A percentile compares a stretch with the other conserved stretches of the same genome.
phyloP scores from a whole-genome alignment of 2,113 vertebrate species.

The Hemiprocne comata region DNA sequence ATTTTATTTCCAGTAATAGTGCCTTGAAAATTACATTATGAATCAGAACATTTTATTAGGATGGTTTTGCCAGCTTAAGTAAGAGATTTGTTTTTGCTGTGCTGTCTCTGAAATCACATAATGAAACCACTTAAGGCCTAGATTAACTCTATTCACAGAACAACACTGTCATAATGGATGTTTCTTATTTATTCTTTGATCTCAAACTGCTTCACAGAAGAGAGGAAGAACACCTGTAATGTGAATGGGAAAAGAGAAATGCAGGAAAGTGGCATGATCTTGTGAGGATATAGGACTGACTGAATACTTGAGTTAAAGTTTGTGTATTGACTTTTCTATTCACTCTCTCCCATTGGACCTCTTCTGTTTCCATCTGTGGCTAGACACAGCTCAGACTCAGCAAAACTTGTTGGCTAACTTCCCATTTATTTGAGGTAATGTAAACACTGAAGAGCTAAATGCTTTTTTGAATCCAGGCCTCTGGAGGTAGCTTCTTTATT shows the following conservation, averaged over 20 bases:
- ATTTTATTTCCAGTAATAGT: background rate
- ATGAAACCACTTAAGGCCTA: background rate
- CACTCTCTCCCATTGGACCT: background rate
- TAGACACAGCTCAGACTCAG: background rate
- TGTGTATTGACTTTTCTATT: background rate
- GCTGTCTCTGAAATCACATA: background rate
- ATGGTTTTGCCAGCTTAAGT: background rate
- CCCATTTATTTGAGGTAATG: background rate
- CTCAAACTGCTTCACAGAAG: background rate
- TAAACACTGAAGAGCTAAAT: background rate
- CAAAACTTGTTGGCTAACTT: background rate
- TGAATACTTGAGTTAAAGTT: background rate
- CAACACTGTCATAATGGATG: background rate
- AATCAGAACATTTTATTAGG: background rate
- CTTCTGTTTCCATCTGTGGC: background rate
- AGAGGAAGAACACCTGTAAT: background rate
- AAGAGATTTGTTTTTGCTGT: background rate
- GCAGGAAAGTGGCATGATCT: background rate
- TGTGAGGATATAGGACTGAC: background rate
- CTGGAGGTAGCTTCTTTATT: background rate
- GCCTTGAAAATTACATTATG: slow-evolving; percentile 13
- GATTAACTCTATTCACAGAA: background rate
- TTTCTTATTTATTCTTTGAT: background rate
- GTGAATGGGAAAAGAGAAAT: background rate
- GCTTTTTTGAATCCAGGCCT: background rate